phyloP scores from a whole-genome alignment of 2,888 invertebrate genomes.

The Eueremaeus valkanovi region DNA sequence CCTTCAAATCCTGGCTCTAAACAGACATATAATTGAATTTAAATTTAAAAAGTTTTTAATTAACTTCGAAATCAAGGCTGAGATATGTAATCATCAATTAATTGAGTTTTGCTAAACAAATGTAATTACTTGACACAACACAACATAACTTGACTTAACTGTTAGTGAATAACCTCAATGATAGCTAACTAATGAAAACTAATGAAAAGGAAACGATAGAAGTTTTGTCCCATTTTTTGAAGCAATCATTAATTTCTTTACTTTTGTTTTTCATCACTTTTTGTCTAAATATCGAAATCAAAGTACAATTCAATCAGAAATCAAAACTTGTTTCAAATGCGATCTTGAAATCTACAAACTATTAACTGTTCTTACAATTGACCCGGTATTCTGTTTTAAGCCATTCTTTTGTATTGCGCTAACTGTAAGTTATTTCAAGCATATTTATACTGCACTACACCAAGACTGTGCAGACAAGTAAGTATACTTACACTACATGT shows the following conservation, averaged over 20 bases:
- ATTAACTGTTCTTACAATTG: neutral
- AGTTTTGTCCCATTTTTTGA: neutral
- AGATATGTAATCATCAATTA: neutral
- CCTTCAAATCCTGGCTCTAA: slow-evolving; percentile 11
- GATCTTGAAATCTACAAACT: neutral
- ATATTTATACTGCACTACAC: too few relatives aligned
- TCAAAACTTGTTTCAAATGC: neutral
- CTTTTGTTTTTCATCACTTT: neutral
- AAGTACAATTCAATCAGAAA: neutral
- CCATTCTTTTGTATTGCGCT: too few relatives aligned
- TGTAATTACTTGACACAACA: neutral
- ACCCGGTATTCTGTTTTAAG: neutral
- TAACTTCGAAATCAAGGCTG: neutral
- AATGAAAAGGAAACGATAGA: neutral
- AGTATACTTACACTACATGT: too few relatives aligned
- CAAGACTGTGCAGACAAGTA: too few relatives aligned
- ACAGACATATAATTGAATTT: slow-evolving; percentile 9
- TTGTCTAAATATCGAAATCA: slow-evolving; percentile 15
- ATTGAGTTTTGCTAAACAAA: neutral
- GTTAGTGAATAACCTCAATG: slow-evolving; percentile 1
- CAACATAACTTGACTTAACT: neutral
- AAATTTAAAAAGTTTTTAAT: neutral
- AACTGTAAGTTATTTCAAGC: too few relatives aligned
- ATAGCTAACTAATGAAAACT: neutral
- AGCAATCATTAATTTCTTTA: neutral